A percentile compares a stretch with the other conserved stretches of the same genome.
Conservation (phyloP, 2,888 invertebrate genomes). For the Phalangium opilio region DNA sequence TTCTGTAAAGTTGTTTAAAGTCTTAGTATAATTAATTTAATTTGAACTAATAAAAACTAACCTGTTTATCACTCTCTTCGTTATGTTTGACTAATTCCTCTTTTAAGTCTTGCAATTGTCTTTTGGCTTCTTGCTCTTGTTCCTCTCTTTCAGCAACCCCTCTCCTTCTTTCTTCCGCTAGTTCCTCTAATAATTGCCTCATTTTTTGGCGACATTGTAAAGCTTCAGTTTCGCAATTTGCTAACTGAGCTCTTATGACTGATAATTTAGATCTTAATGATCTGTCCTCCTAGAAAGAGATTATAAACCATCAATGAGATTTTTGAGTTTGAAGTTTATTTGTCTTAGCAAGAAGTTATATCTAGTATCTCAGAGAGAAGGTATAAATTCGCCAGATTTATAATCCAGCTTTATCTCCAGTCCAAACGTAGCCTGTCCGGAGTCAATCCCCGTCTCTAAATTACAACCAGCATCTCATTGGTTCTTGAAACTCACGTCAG, state of each 20-base stretch:
- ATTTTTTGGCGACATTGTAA: slow-evolving; percentile 45
- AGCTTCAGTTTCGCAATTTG: slow-evolving; percentile 77
- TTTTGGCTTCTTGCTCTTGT: slow-evolving; percentile 39
- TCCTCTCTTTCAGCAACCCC: slow-evolving; percentile 16
- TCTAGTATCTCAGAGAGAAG: too few relatives aligned
- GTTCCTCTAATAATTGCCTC: slow-evolving; percentile 18
- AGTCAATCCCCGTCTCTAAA: too few relatives aligned
- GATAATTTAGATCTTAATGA: slow-evolving; percentile 70
- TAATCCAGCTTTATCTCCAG: too few relatives aligned
- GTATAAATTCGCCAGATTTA: too few relatives aligned
- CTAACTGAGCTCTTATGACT: slow-evolving; percentile 58
- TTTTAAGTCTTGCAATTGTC: slow-evolving; percentile 57
- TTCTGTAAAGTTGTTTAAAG: slow-evolving; percentile 10
- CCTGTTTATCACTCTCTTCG: slow-evolving; percentile 54
- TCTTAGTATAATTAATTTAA: too few relatives aligned
- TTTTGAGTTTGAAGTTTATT: too few relatives aligned
- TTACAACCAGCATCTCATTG: too few relatives aligned
- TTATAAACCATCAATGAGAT: too few relatives aligned
- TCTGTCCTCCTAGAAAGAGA: slow-evolving; percentile 44
- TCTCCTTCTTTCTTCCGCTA: slow-evolving; percentile 20
- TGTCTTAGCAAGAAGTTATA: too few relatives aligned
- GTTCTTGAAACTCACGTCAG: too few relatives aligned
- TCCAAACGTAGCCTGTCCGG: too few relatives aligned
- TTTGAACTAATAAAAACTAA: slow-evolving; percentile 24
- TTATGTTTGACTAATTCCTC: slow-evolving; percentile 52